Evolutionary conservation across 2,888 invertebrate species (phyloP).

Genomic region (Spilarctia lutea): DNA sequence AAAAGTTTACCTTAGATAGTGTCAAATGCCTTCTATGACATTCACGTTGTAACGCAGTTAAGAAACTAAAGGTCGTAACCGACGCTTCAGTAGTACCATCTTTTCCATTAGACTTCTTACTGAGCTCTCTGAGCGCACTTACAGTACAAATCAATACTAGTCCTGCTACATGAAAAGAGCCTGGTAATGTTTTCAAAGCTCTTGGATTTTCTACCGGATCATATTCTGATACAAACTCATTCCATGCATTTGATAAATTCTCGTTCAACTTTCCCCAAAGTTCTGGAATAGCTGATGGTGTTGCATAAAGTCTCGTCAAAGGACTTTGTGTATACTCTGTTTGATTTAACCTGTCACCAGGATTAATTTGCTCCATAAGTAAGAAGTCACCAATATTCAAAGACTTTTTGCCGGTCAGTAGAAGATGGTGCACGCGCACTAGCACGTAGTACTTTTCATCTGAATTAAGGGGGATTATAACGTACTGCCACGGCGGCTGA

Average conservation of each 20-base stretch:
- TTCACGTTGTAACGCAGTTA: conserved; percentile 74
- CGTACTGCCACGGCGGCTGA: conserved; percentile 93
- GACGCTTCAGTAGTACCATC: conserved; percentile 71
- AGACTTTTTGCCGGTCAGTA: conserved; percentile 90
- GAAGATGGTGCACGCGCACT: conserved; percentile 91
- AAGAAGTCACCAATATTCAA: conserved; percentile 92
- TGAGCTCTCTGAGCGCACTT: conserved; percentile 88
- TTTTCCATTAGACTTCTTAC: conserved; percentile 77
- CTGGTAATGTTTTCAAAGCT: conserved; percentile 87
- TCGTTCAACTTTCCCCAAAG: conserved; percentile 89
- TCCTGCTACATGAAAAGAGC: conserved; percentile 87
- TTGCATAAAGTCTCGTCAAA: conserved; percentile 84
- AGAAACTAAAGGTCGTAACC: conserved; percentile 77
- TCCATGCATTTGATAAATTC: conserved; percentile 91
- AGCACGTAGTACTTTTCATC: conserved; percentile 89
- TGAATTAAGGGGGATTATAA: conserved; percentile 88
- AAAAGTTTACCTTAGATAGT: conserved; percentile 69
- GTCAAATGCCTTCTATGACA: conserved; percentile 77
- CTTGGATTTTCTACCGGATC: conserved; percentile 92
- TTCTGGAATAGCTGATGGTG: conserved; percentile 88
- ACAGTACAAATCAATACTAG: conserved; percentile 88
- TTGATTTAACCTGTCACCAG: conserved; percentile 69
- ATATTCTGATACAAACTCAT: conserved; percentile 92
- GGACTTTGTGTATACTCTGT: conserved; percentile 74
- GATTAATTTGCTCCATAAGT: conserved; percentile 84